Evolutionary conservation across 1,140 invertebrate genomes (phyloP), one percentile per base, ranked within the genome.

Genomic region (Harlomillsia oculata): DNA sequence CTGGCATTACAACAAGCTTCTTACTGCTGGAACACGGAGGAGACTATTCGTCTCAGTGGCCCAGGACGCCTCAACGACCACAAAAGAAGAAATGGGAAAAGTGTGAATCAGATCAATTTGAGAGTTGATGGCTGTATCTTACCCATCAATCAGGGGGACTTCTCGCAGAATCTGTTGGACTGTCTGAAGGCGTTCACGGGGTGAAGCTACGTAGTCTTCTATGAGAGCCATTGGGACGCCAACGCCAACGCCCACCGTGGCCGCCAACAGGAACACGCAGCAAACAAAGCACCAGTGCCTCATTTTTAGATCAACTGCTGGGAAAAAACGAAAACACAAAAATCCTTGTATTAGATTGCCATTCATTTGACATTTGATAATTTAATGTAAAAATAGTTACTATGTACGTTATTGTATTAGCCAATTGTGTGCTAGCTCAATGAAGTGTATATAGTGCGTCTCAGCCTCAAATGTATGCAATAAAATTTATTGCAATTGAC

Each of bases 71-170:
- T 11, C 21, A 43, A 43, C 8, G 8, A 9, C 14, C 13, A 45
- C 43, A 26, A 3, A 45, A n/a, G 23, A 14, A 26, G 23, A 26
- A n/a, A n/a, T n/a, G 43, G 14, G 29, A 48, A 48, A 25, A 13
- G 45, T 32, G 45, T 48, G 45, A 48, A 48, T 45, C 16, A 36
- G 25, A 51, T 51, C 49, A 51, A 37, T 37, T 51, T 37, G 39
- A 36, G 20, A 14, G 5, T 28, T 50, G 32, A 25, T 16, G n/a
- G 34, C 25, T 25, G 23, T 56, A 50, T 46, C 62, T 64, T 53
- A 61, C 63, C 63, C 63, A 57, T 64, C 63, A 59, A 64, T 64
- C 50, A 64, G 49, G 16, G 63, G 63, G 34, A 64, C 63, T 56
- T 64, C 63, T 34, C 56, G 37, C 5, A 64, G 53, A 28, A 64